Percentiles rank a stretch among this genome's conserved stretches.
phyloP scores from a whole-genome alignment of 2,888 invertebrate species.

The Dryobota labecula region DNA sequence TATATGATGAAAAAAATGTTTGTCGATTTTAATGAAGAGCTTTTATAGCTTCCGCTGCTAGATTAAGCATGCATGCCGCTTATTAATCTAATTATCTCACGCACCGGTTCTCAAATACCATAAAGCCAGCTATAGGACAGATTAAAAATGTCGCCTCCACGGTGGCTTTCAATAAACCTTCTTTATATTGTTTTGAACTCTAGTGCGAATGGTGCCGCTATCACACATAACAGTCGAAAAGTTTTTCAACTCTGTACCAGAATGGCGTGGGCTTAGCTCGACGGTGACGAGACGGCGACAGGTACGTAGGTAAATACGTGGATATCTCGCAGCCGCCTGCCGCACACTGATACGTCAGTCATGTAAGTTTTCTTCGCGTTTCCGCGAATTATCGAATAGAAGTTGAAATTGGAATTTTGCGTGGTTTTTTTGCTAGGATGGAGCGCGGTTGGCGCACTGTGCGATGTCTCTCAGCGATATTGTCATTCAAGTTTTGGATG shows the following conservation, averaged over 20 bases:
- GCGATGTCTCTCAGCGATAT: slow-evolving; percentile 60
- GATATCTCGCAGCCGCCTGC: slow-evolving; percentile 78
- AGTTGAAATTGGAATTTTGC: slow-evolving; percentile 76
- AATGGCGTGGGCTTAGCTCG: slow-evolving; percentile 78
- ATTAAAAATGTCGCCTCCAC: slow-evolving; percentile 36
- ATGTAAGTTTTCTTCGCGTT: slow-evolving; percentile 82
- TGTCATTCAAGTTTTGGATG: slow-evolving; percentile 65
- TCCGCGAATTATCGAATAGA: slow-evolving; percentile 73
- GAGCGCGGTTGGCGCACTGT: slow-evolving; percentile 53
- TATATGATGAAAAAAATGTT: slow-evolving; percentile 22
- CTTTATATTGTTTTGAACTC: slow-evolving; percentile 63
- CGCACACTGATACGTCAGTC: slow-evolving; percentile 85
- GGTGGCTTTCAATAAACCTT: slow-evolving; percentile 58
- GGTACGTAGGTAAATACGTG: slow-evolving; percentile 75
- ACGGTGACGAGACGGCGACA: slow-evolving; percentile 79
- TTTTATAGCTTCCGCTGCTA: slow-evolving; percentile 37
- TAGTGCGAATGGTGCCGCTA: slow-evolving; percentile 76
- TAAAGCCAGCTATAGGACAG: slow-evolving; percentile 28
- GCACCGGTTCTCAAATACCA: slow-evolving; percentile 3
- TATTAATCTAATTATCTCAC: slow-evolving; percentile 27
- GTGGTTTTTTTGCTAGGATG: slow-evolving; percentile 59
- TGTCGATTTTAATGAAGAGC: slow-evolving; percentile 14
- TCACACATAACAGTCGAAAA: slow-evolving; percentile 82
- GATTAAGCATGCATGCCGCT: slow-evolving; percentile 5
- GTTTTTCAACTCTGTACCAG: slow-evolving; percentile 80